Conservation (phyloP, 2,113 vertebrate species). For the Macrotis lagotis region DNA sequence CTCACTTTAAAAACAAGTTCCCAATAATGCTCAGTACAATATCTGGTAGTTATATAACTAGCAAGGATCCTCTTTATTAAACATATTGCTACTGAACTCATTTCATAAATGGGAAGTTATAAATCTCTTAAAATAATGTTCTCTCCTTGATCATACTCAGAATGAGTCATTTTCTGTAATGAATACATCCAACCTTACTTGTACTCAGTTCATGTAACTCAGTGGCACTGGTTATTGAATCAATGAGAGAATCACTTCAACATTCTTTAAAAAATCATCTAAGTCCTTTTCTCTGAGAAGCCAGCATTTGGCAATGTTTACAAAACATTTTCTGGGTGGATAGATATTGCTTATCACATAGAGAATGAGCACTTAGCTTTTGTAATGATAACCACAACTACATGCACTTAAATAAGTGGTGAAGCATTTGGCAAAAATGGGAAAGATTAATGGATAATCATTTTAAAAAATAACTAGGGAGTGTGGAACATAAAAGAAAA, state of each 20-base stretch:
- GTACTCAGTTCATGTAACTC: not conserved
- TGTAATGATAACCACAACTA: not conserved
- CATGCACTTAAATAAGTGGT: not conserved
- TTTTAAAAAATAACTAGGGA: not conserved
- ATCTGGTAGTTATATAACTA: conserved; percentile 1
- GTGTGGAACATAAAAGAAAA: not conserved
- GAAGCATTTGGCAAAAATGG: not conserved
- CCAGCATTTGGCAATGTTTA: not conserved
- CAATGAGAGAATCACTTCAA: conserved; percentile 25
- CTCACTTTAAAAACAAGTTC: not conserved
- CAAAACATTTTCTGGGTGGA: not conserved
- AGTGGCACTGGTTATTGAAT: not conserved
- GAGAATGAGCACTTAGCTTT: conserved; percentile 3
- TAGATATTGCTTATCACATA: not conserved
- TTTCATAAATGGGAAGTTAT: not conserved
- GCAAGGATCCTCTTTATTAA: not conserved
- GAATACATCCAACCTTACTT: not conserved
- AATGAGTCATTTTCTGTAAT: conserved; percentile 6
- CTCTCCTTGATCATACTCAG: not conserved
- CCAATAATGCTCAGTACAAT: not conserved
- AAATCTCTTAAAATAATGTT: conserved; percentile 25
- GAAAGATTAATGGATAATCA: not conserved
- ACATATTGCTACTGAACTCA: not conserved
- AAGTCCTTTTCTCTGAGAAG: not conserved
- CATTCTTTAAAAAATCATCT: not conserved